These are phyloP conservation scores for Notarius lentiginosus DNA, from an alignment of 2,113 vertebrate genomes.

Conservation along the genomic window DNA sequence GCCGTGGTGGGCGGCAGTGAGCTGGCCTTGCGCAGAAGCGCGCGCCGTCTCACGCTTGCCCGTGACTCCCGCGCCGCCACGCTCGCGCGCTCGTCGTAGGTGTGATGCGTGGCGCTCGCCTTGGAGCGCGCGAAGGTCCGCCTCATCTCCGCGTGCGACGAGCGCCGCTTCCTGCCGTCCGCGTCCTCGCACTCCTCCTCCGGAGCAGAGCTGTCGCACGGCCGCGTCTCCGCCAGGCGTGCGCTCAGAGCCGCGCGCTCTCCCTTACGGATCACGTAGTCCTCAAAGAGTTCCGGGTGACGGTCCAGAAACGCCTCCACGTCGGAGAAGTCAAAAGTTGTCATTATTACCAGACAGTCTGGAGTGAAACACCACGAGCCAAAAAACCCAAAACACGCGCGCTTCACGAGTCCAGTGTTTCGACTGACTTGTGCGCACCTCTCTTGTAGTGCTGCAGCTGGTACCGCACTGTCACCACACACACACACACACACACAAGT, in stretches of 20 bases:
- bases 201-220: constrained; percentile 59
- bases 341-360: constrained; percentile 61
- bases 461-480: neutral
- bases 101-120: constrained; percentile 89
- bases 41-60: constrained; percentile 88
- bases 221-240: constrained; percentile 70
- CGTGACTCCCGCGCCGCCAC: constrained; percentile 89
- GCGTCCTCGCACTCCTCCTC: constrained; percentile 66
- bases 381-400: too few species aligned
- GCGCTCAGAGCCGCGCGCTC: constrained; percentile 70
- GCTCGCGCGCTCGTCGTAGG: constrained; percentile 94
- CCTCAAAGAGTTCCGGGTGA: constrained; percentile 77
- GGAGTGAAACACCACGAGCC: too few species aligned
- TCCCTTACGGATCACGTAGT: constrained; percentile 73
- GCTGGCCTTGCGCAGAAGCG: constrained; percentile 92
- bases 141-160: constrained; percentile 92
- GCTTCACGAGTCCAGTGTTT: neutral
- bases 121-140: constrained; percentile 96
- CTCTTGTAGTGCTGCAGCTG: neutral
- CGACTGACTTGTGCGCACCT: neutral
- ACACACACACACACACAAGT: neutral
- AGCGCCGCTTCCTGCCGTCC: constrained; percentile 67
- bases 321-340: constrained; percentile 74
- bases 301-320: constrained; percentile 77
- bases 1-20: constrained; percentile 93